These are phyloP conservation scores for Crenichthys baileyi DNA, from an alignment of 2,797 vertebrate genomes.

Conservation along the genomic window DNA sequence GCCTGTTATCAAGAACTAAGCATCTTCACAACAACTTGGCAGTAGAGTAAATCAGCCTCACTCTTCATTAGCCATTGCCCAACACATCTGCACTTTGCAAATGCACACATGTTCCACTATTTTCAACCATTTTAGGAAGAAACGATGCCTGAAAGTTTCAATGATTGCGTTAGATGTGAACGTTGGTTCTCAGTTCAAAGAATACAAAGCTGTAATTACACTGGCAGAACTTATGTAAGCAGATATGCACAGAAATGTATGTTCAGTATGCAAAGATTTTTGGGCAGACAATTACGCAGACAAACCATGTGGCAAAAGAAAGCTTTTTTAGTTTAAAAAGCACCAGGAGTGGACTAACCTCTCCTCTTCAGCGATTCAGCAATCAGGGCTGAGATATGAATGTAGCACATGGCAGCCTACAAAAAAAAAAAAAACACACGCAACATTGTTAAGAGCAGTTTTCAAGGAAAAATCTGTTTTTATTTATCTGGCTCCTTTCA, in stretches of 20 bases:
- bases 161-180: constrained; percentile 39
- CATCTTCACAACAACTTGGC: not conserved
- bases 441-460: not conserved
- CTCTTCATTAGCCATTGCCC: not conserved
- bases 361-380: constrained; percentile 97
- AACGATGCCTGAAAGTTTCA: constrained; percentile 22
- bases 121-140: constrained; percentile 19
- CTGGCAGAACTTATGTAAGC: constrained; percentile 21
- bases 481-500: not conserved
- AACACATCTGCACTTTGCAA: constrained; percentile 10
- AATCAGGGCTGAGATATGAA: constrained; percentile 97
- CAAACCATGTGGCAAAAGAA: constrained; percentile 46
- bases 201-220: constrained; percentile 13
- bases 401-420: constrained; percentile 98
- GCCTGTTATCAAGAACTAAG: constrained; percentile 16
- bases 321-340: constrained; percentile 15
- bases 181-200: constrained; percentile 17
- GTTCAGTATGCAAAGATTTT: constrained; percentile 4
- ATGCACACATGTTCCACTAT: constrained; percentile 18
- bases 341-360: constrained; percentile 81
- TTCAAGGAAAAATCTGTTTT: not conserved
- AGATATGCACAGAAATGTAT: constrained; percentile 29
- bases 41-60: constrained; percentile 6
- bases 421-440: constrained; percentile 15
- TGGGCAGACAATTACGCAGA: constrained; percentile 14